phyloP scores from a whole-genome alignment of 2,888 invertebrate species.

The Trilocha varians region DNA sequence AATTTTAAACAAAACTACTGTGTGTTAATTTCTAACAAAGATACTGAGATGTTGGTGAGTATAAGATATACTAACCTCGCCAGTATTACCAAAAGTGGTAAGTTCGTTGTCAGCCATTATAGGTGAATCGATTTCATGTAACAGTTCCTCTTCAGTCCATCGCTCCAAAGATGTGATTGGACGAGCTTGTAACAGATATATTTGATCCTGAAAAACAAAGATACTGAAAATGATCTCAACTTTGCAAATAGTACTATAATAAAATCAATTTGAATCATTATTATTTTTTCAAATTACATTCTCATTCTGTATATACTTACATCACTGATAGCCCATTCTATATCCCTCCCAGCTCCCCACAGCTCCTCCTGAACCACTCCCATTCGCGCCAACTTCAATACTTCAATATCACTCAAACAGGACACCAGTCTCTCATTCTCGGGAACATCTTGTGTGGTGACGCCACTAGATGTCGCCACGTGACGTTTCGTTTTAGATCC shows the following conservation, averaged over 20 bases:
- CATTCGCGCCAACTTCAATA: conserved; percentile 65
- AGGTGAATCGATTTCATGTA: conserved; percentile 83
- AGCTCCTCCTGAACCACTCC: conserved; percentile 74
- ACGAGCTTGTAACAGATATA: conserved; percentile 83
- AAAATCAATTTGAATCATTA: no score
- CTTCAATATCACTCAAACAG: conserved; percentile 72
- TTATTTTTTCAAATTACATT: no score
- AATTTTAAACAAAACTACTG: no score
- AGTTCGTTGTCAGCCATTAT: conserved; percentile 77
- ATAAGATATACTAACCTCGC: conserved; percentile 63
- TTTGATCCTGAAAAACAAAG: conserved; percentile 48
- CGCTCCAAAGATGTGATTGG: conserved; percentile 82
- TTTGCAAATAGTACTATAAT: no score
- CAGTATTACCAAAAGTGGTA: conserved; percentile 81
- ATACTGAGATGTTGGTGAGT: background rate
- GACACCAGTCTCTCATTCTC: conserved; percentile 46
- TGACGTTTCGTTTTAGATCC: conserved; percentile 69
- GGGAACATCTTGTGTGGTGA: conserved; percentile 43
- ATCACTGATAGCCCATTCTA: conserved; percentile 84
- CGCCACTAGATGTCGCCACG: conserved; percentile 48
- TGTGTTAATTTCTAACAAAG: background rate
- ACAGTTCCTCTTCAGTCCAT: conserved; percentile 84
- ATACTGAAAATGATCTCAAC: background rate
- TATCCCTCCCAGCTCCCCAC: conserved; percentile 81
- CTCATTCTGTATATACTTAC: conserved; percentile 43